Percentiles rank a stretch among this genome's conserved stretches.
Evolutionary conservation across 2,797 vertebrate species (phyloP).

Genomic region (Gymnopithys bicolor): DNA sequence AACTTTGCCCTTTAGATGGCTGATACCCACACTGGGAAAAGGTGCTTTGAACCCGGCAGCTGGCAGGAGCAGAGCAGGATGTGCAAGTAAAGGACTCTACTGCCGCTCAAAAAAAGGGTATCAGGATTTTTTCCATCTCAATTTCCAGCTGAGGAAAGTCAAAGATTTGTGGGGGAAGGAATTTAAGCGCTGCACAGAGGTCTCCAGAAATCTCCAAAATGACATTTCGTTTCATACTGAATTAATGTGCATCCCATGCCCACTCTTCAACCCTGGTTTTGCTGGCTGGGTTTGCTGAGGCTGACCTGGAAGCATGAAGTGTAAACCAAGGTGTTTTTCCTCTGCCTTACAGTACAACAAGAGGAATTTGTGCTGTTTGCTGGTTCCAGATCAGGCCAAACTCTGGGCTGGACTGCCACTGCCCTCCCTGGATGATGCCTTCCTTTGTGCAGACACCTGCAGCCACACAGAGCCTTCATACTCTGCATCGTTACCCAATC

Average conservation of each 20-base stretch:
- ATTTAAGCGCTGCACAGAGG: neutral
- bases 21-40: neutral
- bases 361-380: neutral
- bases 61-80: neutral
- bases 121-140: neutral
- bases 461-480: neutral
- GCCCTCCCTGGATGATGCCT: neutral
- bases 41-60: neutral
- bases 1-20: neutral
- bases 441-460: neutral
- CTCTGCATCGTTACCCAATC: neutral
- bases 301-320: neutral
- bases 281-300: neutral
- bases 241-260: fast-evolving
- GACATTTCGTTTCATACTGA: neutral
- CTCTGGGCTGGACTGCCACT: neutral
- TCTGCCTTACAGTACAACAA: neutral
- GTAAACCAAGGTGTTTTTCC: neutral
- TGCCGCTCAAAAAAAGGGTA: neutral
- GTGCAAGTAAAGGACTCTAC: neutral
- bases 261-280: neutral
- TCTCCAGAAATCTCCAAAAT: neutral
- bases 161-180: neutral
- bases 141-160: neutral
- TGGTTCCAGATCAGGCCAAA: neutral